These are phyloP conservation scores for Drosophila yakuba DNA, from an alignment of 1,140 invertebrate species.

Conservation along the genomic window DNA sequence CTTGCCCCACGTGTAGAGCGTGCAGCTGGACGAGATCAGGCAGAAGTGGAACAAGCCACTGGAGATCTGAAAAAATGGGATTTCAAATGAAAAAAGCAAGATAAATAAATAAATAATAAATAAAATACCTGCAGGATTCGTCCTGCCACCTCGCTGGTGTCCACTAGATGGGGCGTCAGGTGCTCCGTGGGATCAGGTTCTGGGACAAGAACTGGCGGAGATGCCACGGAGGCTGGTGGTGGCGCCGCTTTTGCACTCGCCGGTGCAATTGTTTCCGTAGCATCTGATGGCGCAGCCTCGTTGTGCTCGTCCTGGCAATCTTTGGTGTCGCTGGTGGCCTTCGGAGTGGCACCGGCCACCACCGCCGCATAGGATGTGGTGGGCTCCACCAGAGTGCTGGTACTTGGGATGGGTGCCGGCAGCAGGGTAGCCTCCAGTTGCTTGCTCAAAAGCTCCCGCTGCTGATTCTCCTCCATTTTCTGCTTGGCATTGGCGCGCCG, in stretches of 20 bases:
- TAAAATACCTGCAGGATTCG: constrained; percentile 87
- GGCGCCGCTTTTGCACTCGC: constrained; percentile 5
- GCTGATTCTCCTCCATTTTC: constrained; percentile 83
- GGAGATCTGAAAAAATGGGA: constrained; percentile 83
- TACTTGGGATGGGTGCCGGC: constrained; percentile 24
- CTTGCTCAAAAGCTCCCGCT: constrained; percentile 72
- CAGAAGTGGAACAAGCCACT: constrained; percentile 88
- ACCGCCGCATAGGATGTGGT: constrained; percentile 69
- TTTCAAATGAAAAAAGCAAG: neutral
- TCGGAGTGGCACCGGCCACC: constrained; percentile 60
- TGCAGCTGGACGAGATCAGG: constrained; percentile 87
- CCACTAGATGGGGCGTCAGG: constrained; percentile 86
- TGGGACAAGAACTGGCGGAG: constrained; percentile 9
- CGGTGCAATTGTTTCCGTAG: constrained; percentile 43
- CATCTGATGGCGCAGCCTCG: constrained; percentile 61
- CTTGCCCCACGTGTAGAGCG: constrained; percentile 88
- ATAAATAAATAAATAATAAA: no score
- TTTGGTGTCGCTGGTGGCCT: constrained; percentile 52
- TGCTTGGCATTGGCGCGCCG: constrained; percentile 86
- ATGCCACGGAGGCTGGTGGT: constrained; percentile 1
- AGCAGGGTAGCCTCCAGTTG: constrained; percentile 73
- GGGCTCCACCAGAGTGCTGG: constrained; percentile 55
- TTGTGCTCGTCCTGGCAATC: constrained; percentile 25
- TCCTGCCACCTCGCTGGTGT: constrained; percentile 87
- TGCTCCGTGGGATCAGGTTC: constrained; percentile 85